Evolutionary conservation across 2,797 vertebrate genomes (phyloP).

Genomic region (Rhadinocentrus ornatus): DNA sequence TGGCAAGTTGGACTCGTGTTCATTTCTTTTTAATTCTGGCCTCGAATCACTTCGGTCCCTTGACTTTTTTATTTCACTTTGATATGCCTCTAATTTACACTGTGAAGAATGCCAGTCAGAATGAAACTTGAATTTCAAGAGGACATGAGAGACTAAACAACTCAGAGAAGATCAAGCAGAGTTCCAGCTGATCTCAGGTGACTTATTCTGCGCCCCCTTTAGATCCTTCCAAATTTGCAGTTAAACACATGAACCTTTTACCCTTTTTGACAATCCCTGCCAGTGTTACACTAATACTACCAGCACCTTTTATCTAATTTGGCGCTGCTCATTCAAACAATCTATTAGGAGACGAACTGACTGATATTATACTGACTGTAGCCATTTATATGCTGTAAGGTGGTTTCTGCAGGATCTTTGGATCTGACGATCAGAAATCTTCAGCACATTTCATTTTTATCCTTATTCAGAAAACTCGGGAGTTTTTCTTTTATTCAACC

Average conservation of each 20-base stretch:
- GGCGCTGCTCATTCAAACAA: slow-evolving; percentile 14
- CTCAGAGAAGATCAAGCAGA: slow-evolving; percentile 13
- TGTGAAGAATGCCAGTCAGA: slow-evolving; percentile 52
- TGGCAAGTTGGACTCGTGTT: slow-evolving; percentile 25
- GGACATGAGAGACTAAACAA: slow-evolving; percentile 3
- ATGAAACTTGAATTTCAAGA: slow-evolving; percentile 43
- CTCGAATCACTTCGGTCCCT: slow-evolving; percentile 24
- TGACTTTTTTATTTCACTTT: slow-evolving; percentile 47
- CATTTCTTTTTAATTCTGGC: slow-evolving; percentile 26
- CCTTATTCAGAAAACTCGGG: not conserved
- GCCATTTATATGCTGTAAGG: slow-evolving; percentile 14
- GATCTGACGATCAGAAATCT: slow-evolving; percentile 7
- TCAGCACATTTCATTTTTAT: not conserved
- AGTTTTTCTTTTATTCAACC: slow-evolving; percentile 19
- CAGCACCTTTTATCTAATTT: slow-evolving; percentile 44
- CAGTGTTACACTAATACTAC: slow-evolving; percentile 35
- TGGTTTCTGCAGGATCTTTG: slow-evolving; percentile 21
- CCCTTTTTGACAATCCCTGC: slow-evolving; percentile 48
- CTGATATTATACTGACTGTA: slow-evolving; percentile 26
- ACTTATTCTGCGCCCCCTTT: slow-evolving; percentile 15
- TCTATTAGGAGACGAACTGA: slow-evolving; percentile 21
- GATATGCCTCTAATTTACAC: slow-evolving; percentile 60
- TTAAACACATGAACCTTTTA: slow-evolving; percentile 31
- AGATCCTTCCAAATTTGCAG: slow-evolving; percentile 20
- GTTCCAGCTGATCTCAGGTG: slow-evolving; percentile 39